Conservation (phyloP, 2,113 vertebrate genomes). For the Naja naja region DNA sequence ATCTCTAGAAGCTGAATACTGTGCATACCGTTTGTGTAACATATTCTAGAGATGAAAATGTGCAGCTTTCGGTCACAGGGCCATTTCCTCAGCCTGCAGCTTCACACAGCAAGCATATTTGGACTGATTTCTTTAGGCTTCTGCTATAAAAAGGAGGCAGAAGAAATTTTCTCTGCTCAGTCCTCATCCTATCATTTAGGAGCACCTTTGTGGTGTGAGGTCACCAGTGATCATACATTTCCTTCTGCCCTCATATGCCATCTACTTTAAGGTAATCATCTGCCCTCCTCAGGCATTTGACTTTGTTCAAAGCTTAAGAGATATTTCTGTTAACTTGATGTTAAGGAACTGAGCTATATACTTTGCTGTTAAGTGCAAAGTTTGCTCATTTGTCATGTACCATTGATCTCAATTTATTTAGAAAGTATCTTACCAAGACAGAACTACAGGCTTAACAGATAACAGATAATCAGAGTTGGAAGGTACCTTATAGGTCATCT, state of each 20-base stretch:
- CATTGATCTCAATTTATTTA: slow-evolving; percentile 30
- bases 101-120: neutral
- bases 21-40: neutral
- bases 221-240: neutral
- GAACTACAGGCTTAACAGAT: neutral
- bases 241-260: neutral
- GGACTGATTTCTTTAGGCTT: neutral
- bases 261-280: neutral
- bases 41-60: neutral
- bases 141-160: neutral
- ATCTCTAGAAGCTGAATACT: slow-evolving; percentile 3
- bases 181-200: slow-evolving; percentile 9
- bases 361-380: neutral
- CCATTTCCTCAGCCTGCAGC: neutral
- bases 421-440: neutral
- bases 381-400: slow-evolving; percentile 15
- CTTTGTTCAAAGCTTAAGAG: neutral
- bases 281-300: neutral
- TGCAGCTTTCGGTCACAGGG: neutral
- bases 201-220: neutral
- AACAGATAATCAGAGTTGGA: too few relatives aligned
- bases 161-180: neutral
- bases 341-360: neutral
- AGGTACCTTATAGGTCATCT: too few relatives aligned
- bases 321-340: slow-evolving; percentile 7